Evolutionary conservation across 2,888 invertebrate genomes (phyloP).

Genomic region (Neoaliturus tenellus): DNA sequence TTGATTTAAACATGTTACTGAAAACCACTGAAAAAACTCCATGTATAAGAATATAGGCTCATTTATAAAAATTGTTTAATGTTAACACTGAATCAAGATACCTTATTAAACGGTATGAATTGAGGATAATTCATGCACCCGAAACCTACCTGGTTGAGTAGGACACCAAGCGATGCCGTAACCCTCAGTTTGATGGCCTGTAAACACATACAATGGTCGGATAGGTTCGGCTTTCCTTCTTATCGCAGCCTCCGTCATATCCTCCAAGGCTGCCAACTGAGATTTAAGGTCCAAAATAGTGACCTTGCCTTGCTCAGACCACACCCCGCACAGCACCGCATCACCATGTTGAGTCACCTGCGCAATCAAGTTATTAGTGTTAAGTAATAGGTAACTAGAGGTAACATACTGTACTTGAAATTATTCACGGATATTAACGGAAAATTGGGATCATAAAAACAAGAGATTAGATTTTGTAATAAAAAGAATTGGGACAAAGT

Average conservation of each 20-base stretch:
- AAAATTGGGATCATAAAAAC: too few relatives aligned
- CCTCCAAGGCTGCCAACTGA: constrained; percentile 88
- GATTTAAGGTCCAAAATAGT: constrained; percentile 93
- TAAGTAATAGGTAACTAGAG: too few relatives aligned
- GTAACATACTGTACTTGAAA: too few relatives aligned
- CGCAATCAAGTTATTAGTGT: constrained; percentile 60
- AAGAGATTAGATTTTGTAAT: too few relatives aligned
- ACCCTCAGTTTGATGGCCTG: constrained; percentile 95
- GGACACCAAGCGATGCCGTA: constrained; percentile 97
- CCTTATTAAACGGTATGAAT: neutral
- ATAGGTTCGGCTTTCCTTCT: constrained; percentile 70
- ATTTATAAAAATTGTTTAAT: too few relatives aligned
- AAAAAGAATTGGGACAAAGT: too few relatives aligned
- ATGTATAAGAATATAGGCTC: too few relatives aligned
- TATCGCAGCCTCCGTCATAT: constrained; percentile 71
- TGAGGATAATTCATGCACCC: too few relatives aligned
- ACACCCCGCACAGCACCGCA: constrained; percentile 88
- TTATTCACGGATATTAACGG: too few relatives aligned
- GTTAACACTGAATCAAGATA: too few relatives aligned
- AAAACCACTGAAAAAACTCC: too few relatives aligned
- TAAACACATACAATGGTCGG: constrained; percentile 89
- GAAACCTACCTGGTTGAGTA: constrained; percentile 80
- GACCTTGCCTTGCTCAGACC: constrained; percentile 97
- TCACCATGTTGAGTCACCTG: constrained; percentile 72
- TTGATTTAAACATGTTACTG: too few relatives aligned